These are phyloP conservation scores for Seriola dumerili DNA, from an alignment of 2,113 vertebrate genomes.

Conservation along the genomic window DNA sequence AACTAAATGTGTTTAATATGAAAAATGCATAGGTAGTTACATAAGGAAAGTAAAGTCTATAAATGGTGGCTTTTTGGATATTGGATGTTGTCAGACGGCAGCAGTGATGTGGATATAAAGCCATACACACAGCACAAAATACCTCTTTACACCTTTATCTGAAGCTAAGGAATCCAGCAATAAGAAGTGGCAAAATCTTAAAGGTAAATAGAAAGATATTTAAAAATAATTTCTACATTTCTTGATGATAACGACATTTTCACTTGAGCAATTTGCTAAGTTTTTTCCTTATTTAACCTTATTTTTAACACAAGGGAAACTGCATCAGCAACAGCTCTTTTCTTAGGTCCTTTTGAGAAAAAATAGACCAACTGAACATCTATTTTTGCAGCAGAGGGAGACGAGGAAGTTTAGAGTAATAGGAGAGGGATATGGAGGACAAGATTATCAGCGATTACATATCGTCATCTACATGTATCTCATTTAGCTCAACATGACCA, in stretches of 20 bases:
- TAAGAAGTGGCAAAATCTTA: not conserved
- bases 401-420: not conserved
- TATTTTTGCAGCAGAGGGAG: not conserved
- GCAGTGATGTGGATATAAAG: not conserved
- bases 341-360: not conserved
- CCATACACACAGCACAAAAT: not conserved
- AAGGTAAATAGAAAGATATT: not conserved
- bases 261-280: not conserved
- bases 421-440: not conserved
- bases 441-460: not conserved
- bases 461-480: not conserved
- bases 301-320: not conserved
- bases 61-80: not conserved
- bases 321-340: not conserved
- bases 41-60: constrained; percentile 19
- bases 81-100: not conserved
- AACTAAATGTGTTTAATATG: constrained; percentile 16
- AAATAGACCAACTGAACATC: not conserved
- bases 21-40: constrained; percentile 37
- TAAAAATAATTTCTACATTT: not conserved
- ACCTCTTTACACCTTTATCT: not conserved
- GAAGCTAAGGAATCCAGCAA: not conserved
- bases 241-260: not conserved
- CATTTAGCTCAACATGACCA: too few species aligned
- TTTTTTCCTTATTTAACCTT: not conserved